Percentiles rank a stretch among this genome's conserved stretches.
phyloP scores from a whole-genome alignment of 2,888 invertebrate genomes.

The Caenorhabditis zanzibari region DNA sequence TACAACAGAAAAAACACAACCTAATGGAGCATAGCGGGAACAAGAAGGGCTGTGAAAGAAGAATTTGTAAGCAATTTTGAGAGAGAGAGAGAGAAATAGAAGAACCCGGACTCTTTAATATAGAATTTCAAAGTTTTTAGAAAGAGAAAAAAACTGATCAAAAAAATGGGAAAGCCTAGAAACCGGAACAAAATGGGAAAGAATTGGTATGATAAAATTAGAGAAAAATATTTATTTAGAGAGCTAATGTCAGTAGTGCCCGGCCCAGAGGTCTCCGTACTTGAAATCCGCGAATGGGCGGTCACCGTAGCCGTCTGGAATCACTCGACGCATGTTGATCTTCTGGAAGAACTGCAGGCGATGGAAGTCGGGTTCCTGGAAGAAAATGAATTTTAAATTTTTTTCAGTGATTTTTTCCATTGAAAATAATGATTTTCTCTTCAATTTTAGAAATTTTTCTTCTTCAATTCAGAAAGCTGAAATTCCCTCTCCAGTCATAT shows the following conservation, averaged over 20 bases:
- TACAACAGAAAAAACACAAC: slow-evolving; percentile 28
- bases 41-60: background rate
- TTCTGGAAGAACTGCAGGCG: slow-evolving; percentile 84
- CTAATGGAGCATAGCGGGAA: slow-evolving; percentile 32
- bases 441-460: too few relatives aligned
- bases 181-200: background rate
- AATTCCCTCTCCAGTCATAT: too few relatives aligned
- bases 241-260: slow-evolving; percentile 56
- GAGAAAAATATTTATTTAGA: slow-evolving; percentile 2
- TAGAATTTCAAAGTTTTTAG: slow-evolving; percentile 30
- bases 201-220: background rate
- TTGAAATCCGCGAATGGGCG: slow-evolving; percentile 80
- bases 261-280: slow-evolving; percentile 82
- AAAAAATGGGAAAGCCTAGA: slow-evolving; percentile 22
- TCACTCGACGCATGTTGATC: slow-evolving; percentile 75
- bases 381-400: slow-evolving; percentile 55
- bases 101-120: slow-evolving; percentile 43
- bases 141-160: slow-evolving; percentile 7
- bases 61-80: slow-evolving; percentile 33
- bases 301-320: slow-evolving; percentile 82
- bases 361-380: slow-evolving; percentile 85
- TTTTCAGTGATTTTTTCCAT: background rate
- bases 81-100: slow-evolving; percentile 2
- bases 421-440: too few relatives aligned
- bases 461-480: too few relatives aligned